phyloP scores from a whole-genome alignment of 2,888 invertebrate species.

The Eumerus sabulonum region DNA sequence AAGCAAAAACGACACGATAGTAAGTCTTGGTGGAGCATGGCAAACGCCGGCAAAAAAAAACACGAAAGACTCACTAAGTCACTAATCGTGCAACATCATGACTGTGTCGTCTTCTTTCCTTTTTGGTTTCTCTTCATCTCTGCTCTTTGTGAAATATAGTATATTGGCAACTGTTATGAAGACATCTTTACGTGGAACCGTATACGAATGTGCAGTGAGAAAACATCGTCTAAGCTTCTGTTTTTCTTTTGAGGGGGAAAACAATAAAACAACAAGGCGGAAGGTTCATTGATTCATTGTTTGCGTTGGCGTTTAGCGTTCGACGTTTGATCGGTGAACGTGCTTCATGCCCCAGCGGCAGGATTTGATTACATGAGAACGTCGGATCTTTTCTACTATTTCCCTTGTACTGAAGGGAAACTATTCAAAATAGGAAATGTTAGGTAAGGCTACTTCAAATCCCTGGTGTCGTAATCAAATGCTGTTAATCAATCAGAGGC shows the following conservation, averaged over 20 bases:
- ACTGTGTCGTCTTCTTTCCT: background rate
- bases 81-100: conserved; percentile 39
- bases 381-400: conserved; percentile 5
- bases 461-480: too few relatives aligned
- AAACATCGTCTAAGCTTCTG: background rate
- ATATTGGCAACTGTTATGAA: conserved; percentile 43
- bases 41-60: conserved; percentile 37
- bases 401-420: too few relatives aligned
- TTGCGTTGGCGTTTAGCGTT: conserved; percentile 21
- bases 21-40: conserved; percentile 25
- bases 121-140: too few relatives aligned
- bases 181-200: conserved; percentile 14
- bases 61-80: too few relatives aligned
- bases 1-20: conserved; percentile 15
- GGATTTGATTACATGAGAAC: conserved; percentile 30
- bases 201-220: background rate
- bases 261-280: background rate
- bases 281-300: background rate
- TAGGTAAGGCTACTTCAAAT: too few relatives aligned
- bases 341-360: conserved; percentile 28
- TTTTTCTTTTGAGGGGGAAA: conserved; percentile 1
- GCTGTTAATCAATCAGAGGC: too few relatives aligned
- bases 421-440: too few relatives aligned
- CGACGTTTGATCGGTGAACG: conserved; percentile 19
- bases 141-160: conserved; percentile 23